A percentile compares a stretch with the other conserved stretches of the same genome.
These are phyloP conservation scores for Mionectes olivaceus DNA, from an alignment of 2,797 vertebrate species.

Conservation along the genomic window DNA sequence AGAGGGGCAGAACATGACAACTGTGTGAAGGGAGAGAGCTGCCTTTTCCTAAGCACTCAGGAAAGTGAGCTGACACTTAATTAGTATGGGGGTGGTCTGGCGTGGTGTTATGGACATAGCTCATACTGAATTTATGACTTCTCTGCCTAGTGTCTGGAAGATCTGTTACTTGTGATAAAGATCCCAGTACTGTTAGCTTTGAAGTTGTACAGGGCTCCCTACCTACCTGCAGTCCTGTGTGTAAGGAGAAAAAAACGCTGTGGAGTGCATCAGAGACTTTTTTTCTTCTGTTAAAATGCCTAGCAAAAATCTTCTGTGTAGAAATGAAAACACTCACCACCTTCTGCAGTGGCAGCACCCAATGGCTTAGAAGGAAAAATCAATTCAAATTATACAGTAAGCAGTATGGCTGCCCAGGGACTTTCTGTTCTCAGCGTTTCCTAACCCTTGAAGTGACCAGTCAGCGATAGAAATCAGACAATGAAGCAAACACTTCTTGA, in stretches of 20 bases:
- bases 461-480: neutral
- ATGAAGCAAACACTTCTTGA: neutral
- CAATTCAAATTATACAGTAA: neutral
- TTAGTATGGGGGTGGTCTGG: neutral
- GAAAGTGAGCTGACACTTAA: neutral
- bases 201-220: neutral
- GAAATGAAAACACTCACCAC: neutral
- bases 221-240: neutral
- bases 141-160: neutral
- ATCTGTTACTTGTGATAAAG: neutral
- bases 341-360: neutral
- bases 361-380: neutral
- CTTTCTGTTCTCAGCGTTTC: neutral
- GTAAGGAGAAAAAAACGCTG: accelerated
- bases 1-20: neutral
- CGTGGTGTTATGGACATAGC: neutral
- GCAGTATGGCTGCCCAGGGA: neutral
- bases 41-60: neutral
- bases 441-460: neutral
- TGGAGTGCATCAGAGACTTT: neutral
- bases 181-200: neutral
- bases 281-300: neutral
- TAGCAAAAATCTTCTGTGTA: neutral
- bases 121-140: neutral
- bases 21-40: neutral